phyloP scores from a whole-genome alignment of 2,797 vertebrate species.

The Pipistrellus nathusii region DNA sequence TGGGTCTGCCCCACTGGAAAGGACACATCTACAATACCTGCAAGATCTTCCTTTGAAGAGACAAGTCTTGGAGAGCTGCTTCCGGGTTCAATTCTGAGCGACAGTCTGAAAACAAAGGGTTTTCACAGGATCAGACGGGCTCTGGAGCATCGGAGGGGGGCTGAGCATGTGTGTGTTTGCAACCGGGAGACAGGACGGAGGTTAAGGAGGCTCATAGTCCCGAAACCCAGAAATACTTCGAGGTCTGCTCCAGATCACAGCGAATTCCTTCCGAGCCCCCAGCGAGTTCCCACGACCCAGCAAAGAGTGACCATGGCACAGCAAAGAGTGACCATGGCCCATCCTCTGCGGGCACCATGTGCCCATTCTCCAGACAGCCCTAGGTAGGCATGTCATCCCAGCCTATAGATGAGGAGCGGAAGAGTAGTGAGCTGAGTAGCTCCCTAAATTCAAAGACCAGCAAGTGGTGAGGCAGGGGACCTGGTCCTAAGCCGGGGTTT shows the following conservation, averaged over 20 bases:
- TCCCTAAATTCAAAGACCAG: background rate
- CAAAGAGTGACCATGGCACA: background rate
- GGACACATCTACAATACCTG: slow-evolving; percentile 88
- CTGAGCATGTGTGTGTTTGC: background rate
- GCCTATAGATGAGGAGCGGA: background rate
- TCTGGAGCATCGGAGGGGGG: background rate
- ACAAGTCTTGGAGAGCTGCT: slow-evolving; percentile 95
- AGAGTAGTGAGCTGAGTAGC: background rate
- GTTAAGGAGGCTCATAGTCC: background rate
- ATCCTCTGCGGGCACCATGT: background rate
- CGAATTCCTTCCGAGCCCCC: background rate
- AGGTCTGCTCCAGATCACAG: background rate
- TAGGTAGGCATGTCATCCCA: rapidly evolving
- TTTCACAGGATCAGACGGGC: slow-evolving; percentile 76
- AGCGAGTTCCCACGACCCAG: background rate
- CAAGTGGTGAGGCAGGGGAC: background rate
- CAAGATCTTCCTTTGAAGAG: slow-evolving; percentile 96
- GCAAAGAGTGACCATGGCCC: background rate
- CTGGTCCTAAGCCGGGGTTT: background rate
- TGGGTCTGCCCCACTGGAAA: background rate
- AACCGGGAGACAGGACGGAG: background rate
- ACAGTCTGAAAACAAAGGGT: slow-evolving; percentile 91
- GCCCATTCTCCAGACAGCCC: background rate
- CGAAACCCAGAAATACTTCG: background rate
- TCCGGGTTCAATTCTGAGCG: slow-evolving; percentile 95